These are phyloP conservation scores for Sinocyclocheilus rhinocerous DNA, from an alignment of 2,113 vertebrate genomes.

Conservation along the genomic window DNA sequence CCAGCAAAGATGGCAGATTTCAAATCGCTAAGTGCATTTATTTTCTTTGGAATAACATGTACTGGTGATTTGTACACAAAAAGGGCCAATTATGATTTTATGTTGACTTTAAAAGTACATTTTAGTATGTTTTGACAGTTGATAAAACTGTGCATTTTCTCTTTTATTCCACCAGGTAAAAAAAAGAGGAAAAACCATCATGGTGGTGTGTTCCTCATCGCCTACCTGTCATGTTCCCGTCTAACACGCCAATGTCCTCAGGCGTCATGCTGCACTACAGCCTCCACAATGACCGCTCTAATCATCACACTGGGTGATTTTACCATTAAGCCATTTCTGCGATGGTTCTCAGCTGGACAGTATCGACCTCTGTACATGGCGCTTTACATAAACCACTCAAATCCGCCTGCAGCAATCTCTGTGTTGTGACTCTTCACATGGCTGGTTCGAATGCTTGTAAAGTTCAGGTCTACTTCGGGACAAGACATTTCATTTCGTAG, in stretches of 20 bases:
- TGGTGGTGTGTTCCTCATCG: constrained; percentile 21
- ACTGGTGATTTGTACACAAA: background rate
- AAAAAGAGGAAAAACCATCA: background rate
- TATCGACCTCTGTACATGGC: constrained; percentile 42
- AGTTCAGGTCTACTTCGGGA: constrained; percentile 43
- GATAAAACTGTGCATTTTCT: background rate
- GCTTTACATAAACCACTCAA: constrained; percentile 45
- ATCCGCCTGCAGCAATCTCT: constrained; percentile 47
- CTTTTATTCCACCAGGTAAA: background rate
- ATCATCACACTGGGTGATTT: constrained; percentile 47
- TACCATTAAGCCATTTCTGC: constrained; percentile 31
- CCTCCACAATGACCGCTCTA: constrained; percentile 3
- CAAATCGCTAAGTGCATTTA: background rate
- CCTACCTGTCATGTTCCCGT: constrained; percentile 25
- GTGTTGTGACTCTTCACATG: constrained; percentile 29
- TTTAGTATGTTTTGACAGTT: constrained; percentile 6
- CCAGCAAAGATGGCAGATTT: background rate
- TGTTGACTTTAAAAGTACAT: background rate
- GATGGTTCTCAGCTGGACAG: background rate
- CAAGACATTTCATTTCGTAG: constrained; percentile 66
- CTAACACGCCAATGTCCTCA: background rate
- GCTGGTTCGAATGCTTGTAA: constrained; percentile 54
- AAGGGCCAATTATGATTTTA: background rate
- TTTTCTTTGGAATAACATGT: background rate
- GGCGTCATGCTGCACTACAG: constrained; percentile 29